Evolutionary conservation across 1,140 invertebrate genomes (phyloP), one percentile per base, ranked within the genome.

Genomic region (Zeugodacus cucurbitae): DNA sequence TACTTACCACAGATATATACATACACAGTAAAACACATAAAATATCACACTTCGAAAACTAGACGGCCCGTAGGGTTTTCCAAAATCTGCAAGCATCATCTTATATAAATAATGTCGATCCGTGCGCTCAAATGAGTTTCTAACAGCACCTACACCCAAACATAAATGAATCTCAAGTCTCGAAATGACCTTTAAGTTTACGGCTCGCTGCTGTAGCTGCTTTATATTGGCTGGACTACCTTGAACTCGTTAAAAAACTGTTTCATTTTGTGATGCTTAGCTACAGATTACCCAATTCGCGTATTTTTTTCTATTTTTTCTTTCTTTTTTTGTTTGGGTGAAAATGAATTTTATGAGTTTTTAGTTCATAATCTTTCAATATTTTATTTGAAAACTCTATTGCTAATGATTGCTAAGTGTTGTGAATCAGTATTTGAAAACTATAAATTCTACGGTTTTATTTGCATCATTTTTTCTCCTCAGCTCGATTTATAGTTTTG

Each of bases 211-310:
- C 1, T 48, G 41, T 26, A 54, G 41, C 17, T n/a, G 34, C 3
- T 17, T 70, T 48, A 82, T 82, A 48, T 48, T n/a, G 74, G 10
- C n/a, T 82, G 41, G 41, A 82, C 74, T 82, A 82, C 74, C 74
- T 82, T 82, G 74, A 82, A 82, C 74, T 82, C 74, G 37, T 48
- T 48, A 82, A 82, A 82, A n/a, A 41, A 44, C 11, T 29, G 41
- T 44, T 34, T 82, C 14, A 22, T 26, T 78, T 78, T 78, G 6
- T 78, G 6, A 29, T 26, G 44, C 26, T 48, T 10, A 44, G 74
- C n/a, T 82, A 17, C 48, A 54, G 2, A 54, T n/a, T 74, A 4
- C 20, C 8, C 48, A 82, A 48, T 48, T 78, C 32, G 7, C 44
- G 3, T 34, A 78, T 22, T 44, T 78, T 78, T 17, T 11, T 32